phyloP scores from a whole-genome alignment of 2,797 vertebrate species.

The Coccyzus lansbergi region DNA sequence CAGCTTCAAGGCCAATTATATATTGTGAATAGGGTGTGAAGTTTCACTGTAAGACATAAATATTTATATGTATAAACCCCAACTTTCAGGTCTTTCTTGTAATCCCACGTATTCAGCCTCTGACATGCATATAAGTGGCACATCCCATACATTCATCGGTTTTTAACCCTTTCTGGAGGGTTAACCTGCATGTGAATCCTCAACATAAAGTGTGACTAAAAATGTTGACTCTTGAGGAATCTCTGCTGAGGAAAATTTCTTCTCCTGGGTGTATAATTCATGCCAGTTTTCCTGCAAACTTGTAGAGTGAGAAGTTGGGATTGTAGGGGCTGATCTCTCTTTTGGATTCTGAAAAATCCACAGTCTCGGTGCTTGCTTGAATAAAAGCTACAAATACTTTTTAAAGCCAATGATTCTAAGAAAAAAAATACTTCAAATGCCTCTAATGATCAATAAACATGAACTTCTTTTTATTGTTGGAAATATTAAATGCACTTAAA shows the following conservation, averaged over 20 bases:
- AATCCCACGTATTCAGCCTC: neutral
- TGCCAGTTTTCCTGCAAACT: neutral
- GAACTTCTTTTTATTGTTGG: constrained; percentile 31
- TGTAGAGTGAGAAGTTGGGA: neutral
- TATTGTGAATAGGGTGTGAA: neutral
- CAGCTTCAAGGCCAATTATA: neutral
- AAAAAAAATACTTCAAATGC: constrained; percentile 6
- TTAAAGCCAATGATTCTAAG: neutral
- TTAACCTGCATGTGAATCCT: neutral
- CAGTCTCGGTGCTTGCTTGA: neutral
- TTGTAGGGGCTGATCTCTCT: neutral
- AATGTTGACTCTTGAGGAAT: neutral
- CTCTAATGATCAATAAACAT: constrained; percentile 40
- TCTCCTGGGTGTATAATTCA: constrained; percentile 6
- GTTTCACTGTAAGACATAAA: neutral
- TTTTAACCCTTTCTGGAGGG: constrained; percentile 32
- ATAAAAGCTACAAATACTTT: constrained; percentile 36
- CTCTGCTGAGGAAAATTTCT: neutral
- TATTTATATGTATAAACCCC: neutral
- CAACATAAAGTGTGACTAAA: constrained; percentile 2
- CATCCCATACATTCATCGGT: neutral
- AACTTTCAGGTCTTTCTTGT: neutral
- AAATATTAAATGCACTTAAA: constrained; percentile 40
- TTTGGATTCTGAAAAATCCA: constrained; percentile 28
- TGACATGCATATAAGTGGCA: neutral